These are phyloP conservation scores for Clamator glandarius DNA, from an alignment of 2,797 vertebrate species.

Conservation along the genomic window DNA sequence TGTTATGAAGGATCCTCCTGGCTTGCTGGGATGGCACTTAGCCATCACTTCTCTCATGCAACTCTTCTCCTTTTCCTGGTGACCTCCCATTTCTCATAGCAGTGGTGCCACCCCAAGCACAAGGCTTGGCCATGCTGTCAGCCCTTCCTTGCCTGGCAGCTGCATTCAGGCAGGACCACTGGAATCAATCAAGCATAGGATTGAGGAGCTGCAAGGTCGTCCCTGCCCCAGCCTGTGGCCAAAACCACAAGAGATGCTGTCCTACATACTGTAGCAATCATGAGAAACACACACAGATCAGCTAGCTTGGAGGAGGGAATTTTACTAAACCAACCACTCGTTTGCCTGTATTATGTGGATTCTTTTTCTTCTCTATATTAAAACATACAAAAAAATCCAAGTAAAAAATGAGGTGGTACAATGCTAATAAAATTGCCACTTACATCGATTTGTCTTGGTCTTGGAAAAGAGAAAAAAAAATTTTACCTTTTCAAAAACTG, in stretches of 20 bases:
- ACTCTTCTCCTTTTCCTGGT: neutral
- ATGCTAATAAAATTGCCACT: neutral
- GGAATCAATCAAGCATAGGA: neutral
- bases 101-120: neutral
- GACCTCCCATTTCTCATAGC: neutral
- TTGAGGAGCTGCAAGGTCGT: neutral
- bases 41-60: neutral
- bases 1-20: neutral
- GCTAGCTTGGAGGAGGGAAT: neutral
- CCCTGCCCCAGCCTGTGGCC: neutral
- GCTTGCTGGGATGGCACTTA: neutral
- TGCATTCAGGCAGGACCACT: neutral
- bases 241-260: neutral
- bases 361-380: neutral
- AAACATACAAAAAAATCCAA: neutral
- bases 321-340: neutral
- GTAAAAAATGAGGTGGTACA: neutral
- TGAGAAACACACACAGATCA: neutral
- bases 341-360: neutral
- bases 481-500: neutral
- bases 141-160: neutral
- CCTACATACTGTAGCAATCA: neutral
- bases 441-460: neutral
- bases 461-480: neutral
- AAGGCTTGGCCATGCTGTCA: neutral